A percentile compares a stretch with the other conserved stretches of the same genome.
Evolutionary conservation across 2,888 invertebrate species (phyloP).

Genomic region (Acanthosoma haemorrhoidale): DNA sequence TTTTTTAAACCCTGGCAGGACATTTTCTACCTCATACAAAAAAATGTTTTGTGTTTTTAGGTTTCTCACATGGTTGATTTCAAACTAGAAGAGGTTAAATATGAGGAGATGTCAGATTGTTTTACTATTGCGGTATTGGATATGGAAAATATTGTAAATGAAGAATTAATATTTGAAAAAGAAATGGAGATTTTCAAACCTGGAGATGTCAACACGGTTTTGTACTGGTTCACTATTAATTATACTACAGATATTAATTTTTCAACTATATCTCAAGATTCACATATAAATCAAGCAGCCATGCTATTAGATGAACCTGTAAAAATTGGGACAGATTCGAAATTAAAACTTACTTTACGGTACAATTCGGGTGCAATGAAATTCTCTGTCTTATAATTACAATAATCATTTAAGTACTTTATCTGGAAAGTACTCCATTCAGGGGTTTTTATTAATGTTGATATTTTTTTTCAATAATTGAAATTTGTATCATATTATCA

Average conservation of each 20-base stretch:
- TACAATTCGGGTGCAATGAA: slow-evolving; percentile 14
- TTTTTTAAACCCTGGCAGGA: too few relatives aligned
- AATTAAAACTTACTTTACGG: background rate
- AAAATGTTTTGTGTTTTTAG: too few relatives aligned
- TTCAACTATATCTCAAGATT: slow-evolving; percentile 48
- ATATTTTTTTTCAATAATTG: too few relatives aligned
- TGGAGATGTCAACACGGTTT: slow-evolving; percentile 51
- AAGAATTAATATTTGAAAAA: slow-evolving; percentile 40
- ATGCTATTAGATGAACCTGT: slow-evolving; percentile 47
- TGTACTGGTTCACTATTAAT: slow-evolving; percentile 55
- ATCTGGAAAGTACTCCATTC: too few relatives aligned
- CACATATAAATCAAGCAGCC: slow-evolving; percentile 51
- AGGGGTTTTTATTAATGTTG: too few relatives aligned
- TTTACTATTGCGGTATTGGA: slow-evolving; percentile 42
- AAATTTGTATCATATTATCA: too few relatives aligned
- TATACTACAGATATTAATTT: slow-evolving; percentile 48
- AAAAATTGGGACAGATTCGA: background rate
- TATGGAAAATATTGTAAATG: slow-evolving; percentile 44
- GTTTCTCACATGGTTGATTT: slow-evolving; percentile 53
- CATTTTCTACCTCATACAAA: too few relatives aligned
- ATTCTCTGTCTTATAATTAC: background rate
- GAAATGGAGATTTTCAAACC: slow-evolving; percentile 45
- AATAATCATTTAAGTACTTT: too few relatives aligned
- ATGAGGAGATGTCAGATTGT: slow-evolving; percentile 47
- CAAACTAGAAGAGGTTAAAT: slow-evolving; percentile 49